Base-by-base conservation (phyloP, 2,113 vertebrate genomes). In the Caranx melampygus region DNA sequence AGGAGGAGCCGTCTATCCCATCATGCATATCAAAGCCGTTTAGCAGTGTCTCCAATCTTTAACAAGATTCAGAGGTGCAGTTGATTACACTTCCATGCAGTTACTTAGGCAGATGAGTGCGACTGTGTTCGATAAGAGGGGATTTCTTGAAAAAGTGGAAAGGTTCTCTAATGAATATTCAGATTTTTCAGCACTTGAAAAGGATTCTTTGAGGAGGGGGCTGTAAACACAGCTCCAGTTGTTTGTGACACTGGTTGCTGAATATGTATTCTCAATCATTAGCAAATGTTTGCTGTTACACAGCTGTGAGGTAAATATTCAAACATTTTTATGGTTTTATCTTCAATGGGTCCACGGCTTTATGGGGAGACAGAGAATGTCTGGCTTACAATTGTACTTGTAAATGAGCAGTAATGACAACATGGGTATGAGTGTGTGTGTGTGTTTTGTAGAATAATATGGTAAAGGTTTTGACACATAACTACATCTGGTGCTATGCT, bases 121-220 rank as follows among this genome's bases (percentile, higher is more conserved):
- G 20, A 40, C 77, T 70, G 64, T 7, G 45, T 35, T 60, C 18
- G 52, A 34, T 84, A 67, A 67, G 65, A 35, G 49, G n/a, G 51
- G 57, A 61, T 87, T 87, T 90, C 72, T 71, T 42, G 47, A 83
- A 62, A 37, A 81, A 82, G 82, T 72, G 72, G 69, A 49, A 73
- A 78, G 61, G 71, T 65, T 78, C 59, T 35, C 77, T 83, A 5
- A 90, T 90, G 74, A 90, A 88, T 87, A 91, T 90, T 83, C 81
- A 89, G 74, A 77, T 1, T n/a, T n/a, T n/a, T n/a, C n/a, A 47
- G 63, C 47, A 87, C 87, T 83, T 91, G 67, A 90, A 88, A 85
- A 61, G 63, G 69, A 69, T 81, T 86, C 26, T 76, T 37, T 63
- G 57, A 61, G 52, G 60, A 79, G 31, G 21, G 45, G 59, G 81